Conservation (phyloP, 1,140 invertebrate species). For the Neodiprion fabricii region DNA sequence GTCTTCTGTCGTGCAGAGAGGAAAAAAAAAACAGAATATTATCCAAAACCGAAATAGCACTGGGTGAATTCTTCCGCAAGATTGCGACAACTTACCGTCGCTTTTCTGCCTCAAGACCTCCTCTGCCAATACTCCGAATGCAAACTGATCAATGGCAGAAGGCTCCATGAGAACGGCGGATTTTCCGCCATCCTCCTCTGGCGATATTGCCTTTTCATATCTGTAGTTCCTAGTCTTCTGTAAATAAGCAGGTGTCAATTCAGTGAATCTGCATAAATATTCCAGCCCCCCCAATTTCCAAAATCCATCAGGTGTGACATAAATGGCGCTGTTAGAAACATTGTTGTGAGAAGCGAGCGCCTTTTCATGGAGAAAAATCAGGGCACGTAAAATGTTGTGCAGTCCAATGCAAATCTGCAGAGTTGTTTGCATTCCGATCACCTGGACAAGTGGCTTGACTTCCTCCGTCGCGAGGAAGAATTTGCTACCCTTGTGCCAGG, state of each 20-base stretch:
- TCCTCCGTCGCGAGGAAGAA: slow-evolving; percentile 80
- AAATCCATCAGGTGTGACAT: slow-evolving; percentile 78
- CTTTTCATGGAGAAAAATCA: slow-evolving; percentile 82
- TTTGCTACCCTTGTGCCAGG: slow-evolving; percentile 76
- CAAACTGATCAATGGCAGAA: slow-evolving; percentile 77
- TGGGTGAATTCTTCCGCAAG: background rate
- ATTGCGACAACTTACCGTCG: slow-evolving; percentile 57
- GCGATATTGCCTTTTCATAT: slow-evolving; percentile 73
- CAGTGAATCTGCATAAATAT: slow-evolving; percentile 74
- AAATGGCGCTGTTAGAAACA: slow-evolving; percentile 78
- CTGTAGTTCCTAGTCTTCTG: slow-evolving; percentile 73
- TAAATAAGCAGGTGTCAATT: slow-evolving; percentile 71
- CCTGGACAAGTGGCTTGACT: slow-evolving; percentile 72
- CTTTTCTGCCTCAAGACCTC: slow-evolving; percentile 71
- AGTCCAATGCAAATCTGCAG: slow-evolving; percentile 82
- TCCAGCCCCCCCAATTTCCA: slow-evolving; percentile 87
- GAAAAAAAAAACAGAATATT: slow-evolving; percentile 27
- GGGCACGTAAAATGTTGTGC: slow-evolving; percentile 74
- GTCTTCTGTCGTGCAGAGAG: slow-evolving; percentile 63
- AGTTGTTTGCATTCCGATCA: slow-evolving; percentile 68
- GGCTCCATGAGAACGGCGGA: slow-evolving; percentile 48
- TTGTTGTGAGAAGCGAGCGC: slow-evolving; percentile 82
- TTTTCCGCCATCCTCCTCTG: slow-evolving; percentile 70
- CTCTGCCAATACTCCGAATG: slow-evolving; percentile 80
- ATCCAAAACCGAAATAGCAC: slow-evolving; percentile 14